Base-by-base conservation (phyloP, 2,113 vertebrate genomes). In the Calypte anna region DNA sequence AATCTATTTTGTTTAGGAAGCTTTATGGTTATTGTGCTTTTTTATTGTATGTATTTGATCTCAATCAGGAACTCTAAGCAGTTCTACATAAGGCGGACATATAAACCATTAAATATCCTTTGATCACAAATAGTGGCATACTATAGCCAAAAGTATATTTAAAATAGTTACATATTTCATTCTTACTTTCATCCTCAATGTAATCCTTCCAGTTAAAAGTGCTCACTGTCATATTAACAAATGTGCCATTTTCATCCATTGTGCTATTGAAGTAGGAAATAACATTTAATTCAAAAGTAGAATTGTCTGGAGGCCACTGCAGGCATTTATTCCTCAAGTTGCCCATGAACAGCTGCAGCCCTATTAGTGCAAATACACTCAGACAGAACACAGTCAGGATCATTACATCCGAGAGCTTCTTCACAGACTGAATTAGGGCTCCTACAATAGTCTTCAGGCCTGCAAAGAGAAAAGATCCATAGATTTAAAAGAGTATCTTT, bases 301-400 rank as follows among this genome's bases (percentile, higher is more conserved):
- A 97, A 86, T 97, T 94, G 55, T 74, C 94, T 82, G 74, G 81
- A 21, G 98, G 98, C 86, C 97, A 94, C 27, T 92, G 80, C 70
- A 99, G 97, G 53, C 99, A 99, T 92, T 99, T 99, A 96, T 99
- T 99, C 73, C 99, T 98, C 96, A 99, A 97, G 98, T 99, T 99
- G 51, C 99, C 99, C 99, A 99, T 99, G 98, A 99, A 99, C 74
- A 99, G 98, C 98, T 99, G 99, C 86, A 99, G 98, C 70, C 99
- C 99, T 78, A 99, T 99, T 61, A 99, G 98, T 17, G 99, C 99
- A 96, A 99, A 99, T 82, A 99, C 99, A 63, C 99, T 99, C 89
- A 99, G 98, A 94, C 99, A 99, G 98, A 99, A 99, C 66, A 99
- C 99, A 4, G 99, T 99, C 95, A 99, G 98, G 97, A 99, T 99